Conservation (phyloP, 2,797 vertebrate genomes). For the Tenualosa thibaudeaui region DNA sequence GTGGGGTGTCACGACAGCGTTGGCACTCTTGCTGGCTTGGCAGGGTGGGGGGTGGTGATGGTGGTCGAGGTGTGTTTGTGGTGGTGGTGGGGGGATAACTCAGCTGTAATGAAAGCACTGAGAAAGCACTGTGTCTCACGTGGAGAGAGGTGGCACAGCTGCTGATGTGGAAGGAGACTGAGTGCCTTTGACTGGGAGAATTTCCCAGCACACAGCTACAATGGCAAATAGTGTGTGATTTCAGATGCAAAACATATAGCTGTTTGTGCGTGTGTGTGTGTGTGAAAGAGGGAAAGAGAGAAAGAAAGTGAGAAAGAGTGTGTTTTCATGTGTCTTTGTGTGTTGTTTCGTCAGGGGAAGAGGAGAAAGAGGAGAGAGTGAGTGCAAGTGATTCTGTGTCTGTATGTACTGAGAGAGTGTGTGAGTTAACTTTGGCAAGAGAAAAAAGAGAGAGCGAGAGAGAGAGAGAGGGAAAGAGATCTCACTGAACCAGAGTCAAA, state of each 20-base stretch:
- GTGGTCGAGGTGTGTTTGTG: neutral
- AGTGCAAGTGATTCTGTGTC: neutral
- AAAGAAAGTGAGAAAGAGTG: neutral
- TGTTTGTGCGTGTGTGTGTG: neutral
- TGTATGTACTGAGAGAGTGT: neutral
- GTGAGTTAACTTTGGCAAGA: neutral
- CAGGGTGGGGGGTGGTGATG: neutral
- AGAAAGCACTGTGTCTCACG: neutral
- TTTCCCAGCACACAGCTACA: neutral
- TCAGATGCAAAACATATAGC: neutral
- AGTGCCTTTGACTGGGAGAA: neutral
- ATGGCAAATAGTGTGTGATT: neutral
- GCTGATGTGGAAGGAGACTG: neutral
- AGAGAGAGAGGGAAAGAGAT: neutral
- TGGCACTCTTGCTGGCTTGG: neutral
- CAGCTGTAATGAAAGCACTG: neutral
- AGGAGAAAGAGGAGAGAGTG: neutral
- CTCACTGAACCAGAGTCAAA: slow-evolving; percentile 33
- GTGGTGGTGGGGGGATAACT: neutral
- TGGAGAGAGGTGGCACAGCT: neutral
- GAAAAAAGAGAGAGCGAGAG: neutral
- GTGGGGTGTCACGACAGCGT: neutral
- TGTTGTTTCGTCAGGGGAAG: neutral
- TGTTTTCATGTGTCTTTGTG: neutral
- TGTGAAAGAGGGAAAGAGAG: neutral